Conservation (phyloP, 2,113 vertebrate genomes). For the Corythornis vintsioides region DNA sequence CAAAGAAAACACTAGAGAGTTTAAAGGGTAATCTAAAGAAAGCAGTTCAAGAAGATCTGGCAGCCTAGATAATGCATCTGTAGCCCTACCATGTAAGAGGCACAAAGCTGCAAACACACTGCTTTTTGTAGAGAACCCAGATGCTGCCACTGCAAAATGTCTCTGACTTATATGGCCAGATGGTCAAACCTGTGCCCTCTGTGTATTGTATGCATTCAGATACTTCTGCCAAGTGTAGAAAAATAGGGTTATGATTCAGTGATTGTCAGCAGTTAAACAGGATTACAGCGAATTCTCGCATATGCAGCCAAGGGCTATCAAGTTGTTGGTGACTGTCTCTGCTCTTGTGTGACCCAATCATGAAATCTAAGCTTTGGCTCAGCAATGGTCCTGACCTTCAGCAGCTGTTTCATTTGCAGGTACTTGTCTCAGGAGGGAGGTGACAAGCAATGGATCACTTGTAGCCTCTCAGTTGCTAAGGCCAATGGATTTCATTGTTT, state of each 20-base stretch:
- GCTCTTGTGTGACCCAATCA: not conserved
- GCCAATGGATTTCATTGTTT: not conserved
- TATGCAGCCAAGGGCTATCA: not conserved
- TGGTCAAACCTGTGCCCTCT: constrained; percentile 38
- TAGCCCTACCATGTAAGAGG: not conserved
- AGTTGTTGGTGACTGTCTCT: not conserved
- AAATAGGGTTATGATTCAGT: not conserved
- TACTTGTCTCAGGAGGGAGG: not conserved
- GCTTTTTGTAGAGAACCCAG: constrained; percentile 40
- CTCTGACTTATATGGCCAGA: constrained; percentile 48
- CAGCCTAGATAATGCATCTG: not conserved
- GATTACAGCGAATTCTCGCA: not conserved
- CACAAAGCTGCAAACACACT: constrained; percentile 30
- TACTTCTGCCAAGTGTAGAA: constrained; percentile 16
- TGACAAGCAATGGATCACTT: not conserved
- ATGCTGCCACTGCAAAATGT: constrained; percentile 45
- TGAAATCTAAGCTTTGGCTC: not conserved
- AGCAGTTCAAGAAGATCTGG: not conserved
- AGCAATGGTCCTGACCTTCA: not conserved
- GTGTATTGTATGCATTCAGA: not conserved
- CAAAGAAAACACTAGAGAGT: not conserved
- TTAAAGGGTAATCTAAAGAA: not conserved
- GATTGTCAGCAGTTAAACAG: not conserved
- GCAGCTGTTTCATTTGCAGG: not conserved
- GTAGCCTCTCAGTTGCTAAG: not conserved